Conservation (phyloP, 2,113 vertebrate species). For the Gobiocypris rarus region DNA sequence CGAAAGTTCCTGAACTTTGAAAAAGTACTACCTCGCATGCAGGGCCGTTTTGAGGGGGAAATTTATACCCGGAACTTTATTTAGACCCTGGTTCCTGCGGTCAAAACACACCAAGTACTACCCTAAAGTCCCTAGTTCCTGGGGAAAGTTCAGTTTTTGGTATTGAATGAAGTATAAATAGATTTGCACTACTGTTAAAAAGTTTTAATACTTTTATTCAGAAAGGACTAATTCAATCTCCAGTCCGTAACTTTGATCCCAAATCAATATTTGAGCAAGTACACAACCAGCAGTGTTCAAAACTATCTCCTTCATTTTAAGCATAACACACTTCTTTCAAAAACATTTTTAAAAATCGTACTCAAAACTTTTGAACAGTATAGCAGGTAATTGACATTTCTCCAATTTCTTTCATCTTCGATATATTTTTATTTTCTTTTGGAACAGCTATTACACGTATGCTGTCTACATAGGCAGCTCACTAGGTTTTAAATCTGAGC, state of each 20-base stretch:
- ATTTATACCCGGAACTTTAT: no score
- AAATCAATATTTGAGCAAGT: no score
- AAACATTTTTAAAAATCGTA: neutral
- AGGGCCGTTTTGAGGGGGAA: no score
- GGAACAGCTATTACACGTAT: neutral
- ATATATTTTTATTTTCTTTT: neutral
- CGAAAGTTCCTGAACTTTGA: no score
- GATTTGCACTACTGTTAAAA: no score
- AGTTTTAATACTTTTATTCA: no score
- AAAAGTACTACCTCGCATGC: no score
- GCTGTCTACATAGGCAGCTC: neutral
- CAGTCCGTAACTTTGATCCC: no score
- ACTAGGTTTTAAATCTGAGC: neutral
- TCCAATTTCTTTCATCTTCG: neutral
- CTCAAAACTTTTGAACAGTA: neutral
- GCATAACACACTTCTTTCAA: neutral
- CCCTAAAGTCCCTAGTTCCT: no score
- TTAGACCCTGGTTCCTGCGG: no score
- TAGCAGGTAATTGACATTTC: neutral
- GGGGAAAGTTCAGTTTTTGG: neutral
- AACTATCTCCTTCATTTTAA: neutral
- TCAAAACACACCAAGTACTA: no score
- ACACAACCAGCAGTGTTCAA: no score
- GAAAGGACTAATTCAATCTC: neutral
- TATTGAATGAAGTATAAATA: neutral